Evolutionary conservation across 2,113 vertebrate species (phyloP), one percentile per base, ranked within the genome.

Genomic region (Ageneiosus marmoratus): DNA sequence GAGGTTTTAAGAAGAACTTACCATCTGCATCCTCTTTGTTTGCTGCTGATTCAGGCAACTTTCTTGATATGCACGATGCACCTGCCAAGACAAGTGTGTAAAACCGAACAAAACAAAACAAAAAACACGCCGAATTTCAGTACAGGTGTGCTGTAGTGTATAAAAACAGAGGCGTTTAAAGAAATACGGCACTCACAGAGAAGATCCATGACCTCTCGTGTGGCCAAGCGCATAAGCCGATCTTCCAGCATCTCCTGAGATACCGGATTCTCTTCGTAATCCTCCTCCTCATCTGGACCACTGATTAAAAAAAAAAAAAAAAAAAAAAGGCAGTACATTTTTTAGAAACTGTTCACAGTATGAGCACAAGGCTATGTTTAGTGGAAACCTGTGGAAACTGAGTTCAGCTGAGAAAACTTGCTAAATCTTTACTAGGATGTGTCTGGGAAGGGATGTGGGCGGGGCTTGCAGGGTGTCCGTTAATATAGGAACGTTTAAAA

Each of bases 181-280:
- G 12, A 78, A 63, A 32, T 5, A 24, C 34, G 37, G 2, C 78
- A 95, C 97, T 95, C 94, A 99, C 98, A 91, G 89, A 98, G 95
- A 0, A 99, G 94, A 90, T 99, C 97, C 94, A 99, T 94, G 85
- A 98, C 94, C 92, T 99, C 98, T 79, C 96, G 95, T 37, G 97
- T 98, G 89, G 97, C 88, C 88, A 98, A 91, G 67, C 97, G 95
- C 46, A 97, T 92, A 80, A 99, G 89, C 84, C 98, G 96, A 84
- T 99, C 97, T 86, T 99, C 97, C 88, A 99, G 89, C 95, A 99
- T 96, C 89, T 99, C 98, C 89, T 97, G 95, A 77, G 97, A 97
- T 87, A 98, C 97, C 0, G 95, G 95, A 85, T 94, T 98, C 82
- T 97, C 96, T 82, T 97, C 96, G 84, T 85, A 72, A n/a, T 83